Evolutionary conservation across 2,888 invertebrate species (phyloP).

Genomic region (Drosophila longiperda): DNA sequence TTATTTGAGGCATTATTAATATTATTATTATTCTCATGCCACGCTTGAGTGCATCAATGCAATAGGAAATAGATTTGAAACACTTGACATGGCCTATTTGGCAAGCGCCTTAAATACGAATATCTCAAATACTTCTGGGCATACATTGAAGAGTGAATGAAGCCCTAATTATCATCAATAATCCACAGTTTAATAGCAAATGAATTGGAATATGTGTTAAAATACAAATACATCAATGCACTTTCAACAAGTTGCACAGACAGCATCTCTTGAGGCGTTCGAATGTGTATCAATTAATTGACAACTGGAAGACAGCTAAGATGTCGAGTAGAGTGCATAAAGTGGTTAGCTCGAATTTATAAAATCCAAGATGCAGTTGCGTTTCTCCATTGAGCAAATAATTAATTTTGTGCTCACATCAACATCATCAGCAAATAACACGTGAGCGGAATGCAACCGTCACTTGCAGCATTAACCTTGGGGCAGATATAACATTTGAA

Average conservation of each 20-base stretch:
- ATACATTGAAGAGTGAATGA: neutral
- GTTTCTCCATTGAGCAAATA: neutral
- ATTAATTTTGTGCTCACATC: neutral
- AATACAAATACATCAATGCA: slow-evolving; percentile 18
- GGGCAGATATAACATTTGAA: slow-evolving; percentile 1
- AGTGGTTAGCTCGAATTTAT: neutral
- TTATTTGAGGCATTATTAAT: neutral
- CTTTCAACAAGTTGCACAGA: neutral
- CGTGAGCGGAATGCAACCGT: neutral
- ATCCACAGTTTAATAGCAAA: neutral
- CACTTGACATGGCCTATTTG: too few species aligned
- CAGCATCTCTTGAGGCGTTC: slow-evolving; percentile 5
- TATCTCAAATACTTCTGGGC: neutral
- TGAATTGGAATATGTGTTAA: neutral
- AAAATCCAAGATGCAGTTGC: neutral
- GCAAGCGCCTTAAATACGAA: neutral
- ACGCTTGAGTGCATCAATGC: neutral
- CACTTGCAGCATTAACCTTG: slow-evolving; percentile 11
- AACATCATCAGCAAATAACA: neutral
- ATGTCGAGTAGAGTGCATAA: neutral
- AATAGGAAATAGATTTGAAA: too few species aligned
- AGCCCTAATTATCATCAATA: neutral
- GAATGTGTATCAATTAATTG: slow-evolving; percentile 4
- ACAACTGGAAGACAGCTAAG: neutral
- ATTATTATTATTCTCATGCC: neutral